phyloP scores from a whole-genome alignment of 2,888 invertebrate species.

The Caenorhabditis imperialis region DNA sequence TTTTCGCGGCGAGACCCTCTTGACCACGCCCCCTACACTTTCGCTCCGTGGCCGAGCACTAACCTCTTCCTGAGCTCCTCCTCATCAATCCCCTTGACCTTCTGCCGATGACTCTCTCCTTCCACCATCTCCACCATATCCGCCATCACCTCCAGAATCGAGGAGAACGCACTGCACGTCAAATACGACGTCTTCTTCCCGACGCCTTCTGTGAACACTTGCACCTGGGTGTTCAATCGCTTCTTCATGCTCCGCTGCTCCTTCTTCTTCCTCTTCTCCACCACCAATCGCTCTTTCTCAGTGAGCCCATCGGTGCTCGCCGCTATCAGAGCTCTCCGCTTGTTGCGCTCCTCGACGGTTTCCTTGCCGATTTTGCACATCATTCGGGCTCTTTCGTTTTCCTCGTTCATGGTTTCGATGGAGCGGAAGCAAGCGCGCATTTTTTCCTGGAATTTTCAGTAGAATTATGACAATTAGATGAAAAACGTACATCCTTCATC shows the following conservation, averaged over 20 bases:
- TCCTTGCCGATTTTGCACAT: conserved; percentile 20
- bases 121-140: background rate
- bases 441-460: conserved; percentile 1
- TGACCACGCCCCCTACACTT: no score
- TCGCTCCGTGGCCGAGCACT: no score
- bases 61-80: no score
- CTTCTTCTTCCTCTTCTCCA: background rate
- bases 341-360: conserved; percentile 13
- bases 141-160: conserved; percentile 9
- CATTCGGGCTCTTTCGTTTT: background rate
- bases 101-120: background rate
- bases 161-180: no score
- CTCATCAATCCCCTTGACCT: no score
- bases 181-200: no score
- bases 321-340: conserved; percentile 4
- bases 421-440: background rate
- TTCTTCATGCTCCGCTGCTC: no score
- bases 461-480: background rate
- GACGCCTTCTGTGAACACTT: no score
- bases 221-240: no score
- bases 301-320: background rate
- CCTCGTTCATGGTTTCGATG: background rate
- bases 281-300: background rate
- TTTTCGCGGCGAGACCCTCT: conserved; percentile 2
- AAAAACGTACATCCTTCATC: conserved; percentile 10